Percentiles rank a stretch among this genome's conserved stretches.
These are phyloP conservation scores for Macaca mulatta DNA, from an alignment of 2,113 vertebrate genomes.

Conservation along the genomic window DNA sequence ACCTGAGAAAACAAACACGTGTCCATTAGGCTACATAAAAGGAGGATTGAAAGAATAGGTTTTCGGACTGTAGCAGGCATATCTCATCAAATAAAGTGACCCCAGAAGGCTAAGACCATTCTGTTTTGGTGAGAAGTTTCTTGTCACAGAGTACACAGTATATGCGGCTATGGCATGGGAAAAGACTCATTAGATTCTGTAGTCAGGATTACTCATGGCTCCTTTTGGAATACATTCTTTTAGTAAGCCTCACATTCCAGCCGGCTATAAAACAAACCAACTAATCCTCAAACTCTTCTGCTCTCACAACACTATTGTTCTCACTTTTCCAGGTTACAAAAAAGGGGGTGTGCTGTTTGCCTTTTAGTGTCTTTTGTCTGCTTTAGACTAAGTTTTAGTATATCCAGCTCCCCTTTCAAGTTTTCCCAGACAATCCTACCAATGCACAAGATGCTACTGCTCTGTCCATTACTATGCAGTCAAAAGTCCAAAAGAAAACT, in stretches of 20 bases:
- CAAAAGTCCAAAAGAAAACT: slow-evolving; percentile 34
- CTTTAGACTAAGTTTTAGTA: slow-evolving; percentile 1
- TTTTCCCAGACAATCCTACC: slow-evolving; percentile 4
- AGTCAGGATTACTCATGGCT: slow-evolving; percentile 21
- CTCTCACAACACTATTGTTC: not conserved
- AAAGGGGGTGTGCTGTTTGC: not conserved
- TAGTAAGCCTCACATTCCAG: not conserved
- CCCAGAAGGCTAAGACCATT: slow-evolving; percentile 5
- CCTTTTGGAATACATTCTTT: slow-evolving; percentile 9
- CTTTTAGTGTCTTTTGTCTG: slow-evolving; percentile 39
- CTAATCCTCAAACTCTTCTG: slow-evolving; percentile 21
- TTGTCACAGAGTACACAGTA: not conserved
- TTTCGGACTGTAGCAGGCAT: not conserved
- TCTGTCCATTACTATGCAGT: not conserved
- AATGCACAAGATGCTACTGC: not conserved
- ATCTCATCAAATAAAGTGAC: slow-evolving; percentile 30
- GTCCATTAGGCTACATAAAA: not conserved
- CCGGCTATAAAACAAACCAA: not conserved
- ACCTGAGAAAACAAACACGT: not conserved
- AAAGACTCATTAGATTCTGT: not conserved
- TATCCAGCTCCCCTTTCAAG: not conserved
- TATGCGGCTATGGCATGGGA: not conserved
- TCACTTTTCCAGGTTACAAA: not conserved
- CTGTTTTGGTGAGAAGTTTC: not conserved
- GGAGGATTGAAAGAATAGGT: not conserved